These are phyloP conservation scores for Melopsittacus undulatus DNA, from an alignment of 2,797 vertebrate genomes.

Conservation along the genomic window DNA sequence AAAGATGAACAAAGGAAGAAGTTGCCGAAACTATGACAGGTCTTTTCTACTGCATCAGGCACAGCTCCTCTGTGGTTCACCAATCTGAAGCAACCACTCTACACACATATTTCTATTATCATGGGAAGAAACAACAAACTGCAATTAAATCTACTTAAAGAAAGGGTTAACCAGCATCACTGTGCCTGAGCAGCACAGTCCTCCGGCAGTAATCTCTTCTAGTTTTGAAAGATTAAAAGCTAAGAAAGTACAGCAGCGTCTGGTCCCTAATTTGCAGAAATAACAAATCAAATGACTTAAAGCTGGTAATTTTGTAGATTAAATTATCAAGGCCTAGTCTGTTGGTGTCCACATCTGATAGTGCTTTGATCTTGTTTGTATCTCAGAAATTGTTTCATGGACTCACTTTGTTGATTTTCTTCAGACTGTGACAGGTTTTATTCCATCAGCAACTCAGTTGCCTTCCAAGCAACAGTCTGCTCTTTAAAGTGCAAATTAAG, in stretches of 20 bases:
- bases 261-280: slow-evolving; percentile 35
- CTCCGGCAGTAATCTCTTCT: not conserved
- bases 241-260: not conserved
- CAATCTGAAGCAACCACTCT: not conserved
- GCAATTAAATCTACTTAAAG: not conserved
- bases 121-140: not conserved
- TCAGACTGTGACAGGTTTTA: slow-evolving; percentile 57
- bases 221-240: slow-evolving; percentile 40
- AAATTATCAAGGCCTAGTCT: slow-evolving; percentile 49
- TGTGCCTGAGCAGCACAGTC: not conserved
- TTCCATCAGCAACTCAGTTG: slow-evolving; percentile 14
- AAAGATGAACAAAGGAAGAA: not conserved
- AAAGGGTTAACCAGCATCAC: slow-evolving; percentile 17
- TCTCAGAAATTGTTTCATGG: slow-evolving; percentile 53
- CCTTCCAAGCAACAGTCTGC: not conserved
- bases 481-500: slow-evolving; percentile 63
- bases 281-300: slow-evolving; percentile 46
- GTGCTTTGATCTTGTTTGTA: slow-evolving; percentile 47
- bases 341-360: slow-evolving; percentile 29
- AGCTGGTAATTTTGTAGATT: slow-evolving; percentile 56
- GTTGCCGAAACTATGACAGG: fast-evolving
- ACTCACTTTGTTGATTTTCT: slow-evolving; percentile 60
- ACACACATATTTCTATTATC: not conserved
- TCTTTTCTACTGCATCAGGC: not conserved
- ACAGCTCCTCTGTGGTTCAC: not conserved